Percentiles rank a stretch among this genome's conserved stretches.
Conservation (phyloP, 2,888 invertebrate species). For the Acrocera orbiculus region DNA sequence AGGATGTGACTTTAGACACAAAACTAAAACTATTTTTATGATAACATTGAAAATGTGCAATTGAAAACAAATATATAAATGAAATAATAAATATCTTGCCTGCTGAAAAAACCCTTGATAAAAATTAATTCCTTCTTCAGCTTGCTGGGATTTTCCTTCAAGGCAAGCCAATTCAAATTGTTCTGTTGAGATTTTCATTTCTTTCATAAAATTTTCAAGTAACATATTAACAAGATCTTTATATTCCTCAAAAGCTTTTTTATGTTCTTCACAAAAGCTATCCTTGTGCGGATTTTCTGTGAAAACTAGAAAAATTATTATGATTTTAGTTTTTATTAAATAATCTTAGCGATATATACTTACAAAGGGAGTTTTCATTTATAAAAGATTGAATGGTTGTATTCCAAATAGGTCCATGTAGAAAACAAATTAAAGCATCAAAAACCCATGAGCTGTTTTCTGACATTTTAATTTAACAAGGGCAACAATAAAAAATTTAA, state of each 20-base stretch:
- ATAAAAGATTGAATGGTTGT: conserved; percentile 79
- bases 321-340: too few relatives aligned
- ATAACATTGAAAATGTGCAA: neutral
- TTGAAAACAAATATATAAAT: neutral
- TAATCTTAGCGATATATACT: conserved; percentile 19
- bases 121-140: conserved; percentile 37
- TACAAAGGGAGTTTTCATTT: conserved; percentile 83
- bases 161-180: conserved; percentile 71
- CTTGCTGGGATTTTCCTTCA: conserved; percentile 29
- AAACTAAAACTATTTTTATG: neutral
- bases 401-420: conserved; percentile 87
- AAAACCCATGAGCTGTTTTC: conserved; percentile 75
- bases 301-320: conserved; percentile 46
- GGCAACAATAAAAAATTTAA: too few relatives aligned
- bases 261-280: conserved; percentile 53
- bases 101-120: conserved; percentile 43
- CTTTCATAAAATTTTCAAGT: conserved; percentile 83
- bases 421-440: conserved; percentile 76
- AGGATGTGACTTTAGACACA: neutral
- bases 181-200: conserved; percentile 71
- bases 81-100: conserved; percentile 13
- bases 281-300: conserved; percentile 51
- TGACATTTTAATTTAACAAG: too few relatives aligned
- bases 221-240: conserved; percentile 82
- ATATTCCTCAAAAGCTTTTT: conserved; percentile 65